Percentiles rank a stretch among this genome's conserved stretches.
Evolutionary conservation across 2,797 vertebrate species (phyloP).

Genomic region (Okamejei kenojei): DNA sequence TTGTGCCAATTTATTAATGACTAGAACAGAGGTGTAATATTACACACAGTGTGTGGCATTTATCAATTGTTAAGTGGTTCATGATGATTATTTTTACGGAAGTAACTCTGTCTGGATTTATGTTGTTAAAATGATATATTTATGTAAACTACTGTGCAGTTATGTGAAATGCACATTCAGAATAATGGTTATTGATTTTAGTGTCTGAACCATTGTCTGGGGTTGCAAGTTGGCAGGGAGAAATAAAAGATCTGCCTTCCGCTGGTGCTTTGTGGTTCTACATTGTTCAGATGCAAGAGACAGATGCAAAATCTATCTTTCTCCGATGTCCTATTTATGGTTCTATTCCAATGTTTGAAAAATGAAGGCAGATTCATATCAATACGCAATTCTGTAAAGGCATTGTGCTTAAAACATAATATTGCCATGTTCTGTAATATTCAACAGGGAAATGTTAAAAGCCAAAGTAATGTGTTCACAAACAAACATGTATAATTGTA

Average conservation of each 20-base stretch:
- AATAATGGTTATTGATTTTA: slow-evolving; percentile 2
- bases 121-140: not conserved
- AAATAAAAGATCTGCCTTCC: not conserved
- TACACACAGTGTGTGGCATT: not conserved
- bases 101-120: not conserved
- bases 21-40: not conserved
- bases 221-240: not conserved
- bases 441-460: not conserved
- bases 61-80: not conserved
- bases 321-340: not conserved
- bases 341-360: not conserved
- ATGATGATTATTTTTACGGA: not conserved
- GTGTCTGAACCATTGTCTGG: not conserved
- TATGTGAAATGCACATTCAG: not conserved
- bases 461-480: not conserved
- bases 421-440: not conserved
- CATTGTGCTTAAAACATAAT: not conserved
- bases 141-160: not conserved
- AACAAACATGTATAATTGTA: not conserved
- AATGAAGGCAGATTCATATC: not conserved
- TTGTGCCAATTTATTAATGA: not conserved
- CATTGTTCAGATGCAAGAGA: not conserved
- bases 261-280: not conserved
- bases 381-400: not conserved
- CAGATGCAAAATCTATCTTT: not conserved